Evolutionary conservation across 2,113 vertebrate genomes (phyloP).

Genomic region (Regulus satrapa): DNA sequence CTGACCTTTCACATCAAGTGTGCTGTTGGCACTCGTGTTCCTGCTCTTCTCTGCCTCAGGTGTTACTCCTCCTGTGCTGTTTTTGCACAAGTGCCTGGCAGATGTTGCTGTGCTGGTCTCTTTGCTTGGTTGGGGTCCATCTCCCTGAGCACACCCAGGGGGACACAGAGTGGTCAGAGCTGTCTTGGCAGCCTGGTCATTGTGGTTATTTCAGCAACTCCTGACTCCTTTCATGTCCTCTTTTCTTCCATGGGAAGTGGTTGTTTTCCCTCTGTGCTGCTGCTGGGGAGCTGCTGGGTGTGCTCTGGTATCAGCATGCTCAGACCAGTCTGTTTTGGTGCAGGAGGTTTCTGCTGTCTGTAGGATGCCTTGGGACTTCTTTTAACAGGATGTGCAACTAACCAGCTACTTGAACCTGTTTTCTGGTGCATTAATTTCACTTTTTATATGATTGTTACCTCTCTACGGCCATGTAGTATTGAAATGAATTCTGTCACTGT

Average conservation of each 20-base stretch:
- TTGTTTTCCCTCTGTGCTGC: background rate
- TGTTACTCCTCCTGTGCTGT: background rate
- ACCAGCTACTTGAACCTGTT: background rate
- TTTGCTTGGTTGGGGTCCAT: background rate
- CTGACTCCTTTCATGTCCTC: background rate
- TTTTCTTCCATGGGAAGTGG: background rate
- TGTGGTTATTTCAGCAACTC: background rate
- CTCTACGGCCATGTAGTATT: background rate
- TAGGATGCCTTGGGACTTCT: background rate
- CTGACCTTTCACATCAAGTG: background rate
- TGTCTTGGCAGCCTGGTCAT: background rate
- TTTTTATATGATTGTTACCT: background rate
- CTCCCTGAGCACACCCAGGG: accelerated
- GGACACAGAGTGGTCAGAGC: background rate
- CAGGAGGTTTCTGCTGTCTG: background rate
- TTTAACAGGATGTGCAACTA: background rate
- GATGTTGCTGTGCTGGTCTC: background rate
- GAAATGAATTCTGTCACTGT: background rate
- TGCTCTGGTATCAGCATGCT: background rate
- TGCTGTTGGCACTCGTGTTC: background rate
- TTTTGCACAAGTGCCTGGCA: accelerated
- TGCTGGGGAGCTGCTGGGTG: background rate
- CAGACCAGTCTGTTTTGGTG: background rate
- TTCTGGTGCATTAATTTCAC: background rate
- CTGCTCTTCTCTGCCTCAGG: background rate